Evolutionary conservation across 2,888 invertebrate species (phyloP), one percentile per base, ranked within the genome.

Genomic region (Tiliacea aurago): DNA sequence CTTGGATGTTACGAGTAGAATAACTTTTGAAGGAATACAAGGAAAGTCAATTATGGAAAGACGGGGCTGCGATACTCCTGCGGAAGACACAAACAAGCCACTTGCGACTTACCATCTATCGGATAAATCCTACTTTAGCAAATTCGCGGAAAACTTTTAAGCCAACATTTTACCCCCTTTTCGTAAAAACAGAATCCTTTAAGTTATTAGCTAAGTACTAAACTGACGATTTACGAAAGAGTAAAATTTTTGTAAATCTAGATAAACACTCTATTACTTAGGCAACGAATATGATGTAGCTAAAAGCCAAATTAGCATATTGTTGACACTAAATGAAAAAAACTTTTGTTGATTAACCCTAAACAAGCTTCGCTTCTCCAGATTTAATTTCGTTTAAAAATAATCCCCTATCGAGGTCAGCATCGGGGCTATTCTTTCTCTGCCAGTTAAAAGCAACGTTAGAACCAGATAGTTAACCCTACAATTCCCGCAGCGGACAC

Each of bases 11-110:
- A n/a, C n/a, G n/a, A n/a, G n/a, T n/a, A 69, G 78, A 85, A 84
- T 82, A 80, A 86, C 86, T 82, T 84, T 85, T 86, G 85, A 84
- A 83, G 86, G 83, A 88, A 90, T 90, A 91, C 91, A 91, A 80
- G 90, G 81, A 87, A 91, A 90, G 87, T 91, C 91, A 91, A 91
- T 91, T 91, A 91, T 88, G 78, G 84, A 80, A 78, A 86, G 87
- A 80, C 78, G 84, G 75, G 67, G 81, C 80, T 79, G 62, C 76
- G 37, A 74, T 78, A 56, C 66, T 74, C 37, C 67, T 67, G 43
- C 55, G 69, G 73, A 66, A 80, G 76, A 70, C 73, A 78, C 83
- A 75, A 85, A 86, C 80, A 84, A 77, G 68, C 73, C 76, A 81
- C 84, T 81, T 77, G 69, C 69, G 71, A 78, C 83, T 77, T 83